Percentiles rank a stretch among this genome's conserved stretches.
These are phyloP conservation scores for Semnornis frantzii DNA, from an alignment of 2,113 vertebrate genomes.

Conservation along the genomic window DNA sequence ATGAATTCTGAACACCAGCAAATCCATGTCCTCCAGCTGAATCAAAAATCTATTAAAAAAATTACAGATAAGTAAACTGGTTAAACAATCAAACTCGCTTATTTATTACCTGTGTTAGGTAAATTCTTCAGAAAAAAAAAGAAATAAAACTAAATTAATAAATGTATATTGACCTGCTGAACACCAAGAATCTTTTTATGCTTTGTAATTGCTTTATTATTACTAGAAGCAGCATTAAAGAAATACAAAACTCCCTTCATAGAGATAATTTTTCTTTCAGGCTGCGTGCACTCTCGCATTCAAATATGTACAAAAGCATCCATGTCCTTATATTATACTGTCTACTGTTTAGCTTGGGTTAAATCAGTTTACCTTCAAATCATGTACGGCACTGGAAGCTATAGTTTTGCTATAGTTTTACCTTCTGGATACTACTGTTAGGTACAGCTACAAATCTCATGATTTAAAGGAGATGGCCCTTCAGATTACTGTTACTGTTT, in stretches of 20 bases:
- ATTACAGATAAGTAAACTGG: not conserved
- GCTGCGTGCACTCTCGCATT: not conserved
- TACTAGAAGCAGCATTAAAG: not conserved
- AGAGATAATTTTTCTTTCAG: not conserved
- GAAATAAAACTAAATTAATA: not conserved
- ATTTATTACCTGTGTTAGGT: not conserved
- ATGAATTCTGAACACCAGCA: constrained; percentile 66
- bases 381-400: not conserved
- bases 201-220: not conserved
- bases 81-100: not conserved
- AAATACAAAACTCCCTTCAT: not conserved
- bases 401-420: not conserved
- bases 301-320: not conserved
- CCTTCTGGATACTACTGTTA: not conserved
- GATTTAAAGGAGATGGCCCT: not conserved
- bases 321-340: not conserved
- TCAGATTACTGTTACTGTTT: not conserved
- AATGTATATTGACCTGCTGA: not conserved
- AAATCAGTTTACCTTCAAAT: not conserved
- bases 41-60: constrained; percentile 85
- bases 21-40: constrained; percentile 75
- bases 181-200: not conserved
- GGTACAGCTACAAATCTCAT: not conserved
- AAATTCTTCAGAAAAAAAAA: not conserved
- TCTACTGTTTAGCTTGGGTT: not conserved